These are phyloP conservation scores for Cirrhinus molitorella DNA, from an alignment of 2,797 vertebrate genomes.

Conservation along the genomic window DNA sequence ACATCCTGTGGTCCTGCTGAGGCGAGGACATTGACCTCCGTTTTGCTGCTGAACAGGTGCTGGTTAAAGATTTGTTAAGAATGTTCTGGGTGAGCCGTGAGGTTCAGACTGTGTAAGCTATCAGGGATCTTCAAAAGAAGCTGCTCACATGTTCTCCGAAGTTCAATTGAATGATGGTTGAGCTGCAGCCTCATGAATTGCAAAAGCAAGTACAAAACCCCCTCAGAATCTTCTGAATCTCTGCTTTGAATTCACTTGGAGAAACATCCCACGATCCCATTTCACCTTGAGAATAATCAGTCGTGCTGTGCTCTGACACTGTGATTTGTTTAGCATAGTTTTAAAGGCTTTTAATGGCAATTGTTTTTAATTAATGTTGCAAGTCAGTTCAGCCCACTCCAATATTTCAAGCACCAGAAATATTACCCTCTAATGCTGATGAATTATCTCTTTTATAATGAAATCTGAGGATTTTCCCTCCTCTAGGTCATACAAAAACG, in stretches of 20 bases:
- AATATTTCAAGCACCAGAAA: slow-evolving; percentile 34
- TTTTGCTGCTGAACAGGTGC: slow-evolving; percentile 33
- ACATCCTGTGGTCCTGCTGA: neutral
- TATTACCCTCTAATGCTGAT: slow-evolving; percentile 23
- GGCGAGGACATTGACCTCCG: neutral
- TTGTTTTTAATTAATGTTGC: slow-evolving; percentile 44
- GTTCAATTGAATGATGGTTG: slow-evolving; percentile 35
- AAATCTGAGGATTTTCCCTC: neutral
- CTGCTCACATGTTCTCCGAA: neutral
- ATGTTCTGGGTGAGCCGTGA: neutral
- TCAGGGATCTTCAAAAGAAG: slow-evolving; percentile 40
- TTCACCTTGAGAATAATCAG: slow-evolving; percentile 44
- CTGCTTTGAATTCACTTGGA: slow-evolving; percentile 35
- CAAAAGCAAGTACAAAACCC: slow-evolving; percentile 34
- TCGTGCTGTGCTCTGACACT: slow-evolving; percentile 13
- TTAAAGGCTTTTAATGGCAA: slow-evolving; percentile 40
- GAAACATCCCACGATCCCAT: neutral
- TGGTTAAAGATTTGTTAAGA: slow-evolving; percentile 39
- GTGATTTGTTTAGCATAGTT: slow-evolving; percentile 9
- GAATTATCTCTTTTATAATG: slow-evolving; percentile 28
- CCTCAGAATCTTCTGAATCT: slow-evolving; percentile 26
- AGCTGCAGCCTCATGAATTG: slow-evolving; percentile 49
- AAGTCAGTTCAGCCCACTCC: slow-evolving; percentile 5
- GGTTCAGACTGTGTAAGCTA: neutral
- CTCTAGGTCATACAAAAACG: neutral